Conservation (phyloP, 2,113 vertebrate genomes). For the Syngnathus floridae region DNA sequence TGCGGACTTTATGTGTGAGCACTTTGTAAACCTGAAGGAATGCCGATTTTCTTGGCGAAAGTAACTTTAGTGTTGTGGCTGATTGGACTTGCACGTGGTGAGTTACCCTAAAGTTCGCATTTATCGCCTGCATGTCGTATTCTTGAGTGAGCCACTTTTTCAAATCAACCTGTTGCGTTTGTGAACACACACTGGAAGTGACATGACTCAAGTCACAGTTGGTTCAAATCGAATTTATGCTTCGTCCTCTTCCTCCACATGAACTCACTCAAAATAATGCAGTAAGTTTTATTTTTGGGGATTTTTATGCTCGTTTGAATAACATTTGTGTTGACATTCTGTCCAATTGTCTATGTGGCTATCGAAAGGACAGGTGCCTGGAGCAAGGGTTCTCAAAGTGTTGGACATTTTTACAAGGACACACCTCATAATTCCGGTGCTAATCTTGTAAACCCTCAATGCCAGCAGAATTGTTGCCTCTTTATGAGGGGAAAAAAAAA, state of each 20-base stretch:
- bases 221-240: background rate
- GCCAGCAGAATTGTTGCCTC: too few relatives aligned
- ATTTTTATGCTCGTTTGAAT: background rate
- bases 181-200: background rate
- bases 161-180: background rate
- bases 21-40: conserved; percentile 67
- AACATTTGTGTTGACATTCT: background rate
- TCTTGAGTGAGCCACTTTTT: too few relatives aligned
- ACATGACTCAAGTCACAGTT: background rate
- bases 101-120: conserved; percentile 18
- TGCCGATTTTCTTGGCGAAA: conserved; percentile 68
- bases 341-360: background rate
- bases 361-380: background rate
- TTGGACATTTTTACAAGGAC: background rate
- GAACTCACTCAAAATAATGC: too few relatives aligned
- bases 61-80: conserved; percentile 66
- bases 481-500: too few relatives aligned
- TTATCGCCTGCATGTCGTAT: too few relatives aligned
- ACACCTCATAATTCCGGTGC: too few relatives aligned
- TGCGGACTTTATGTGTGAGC: conserved; percentile 58
- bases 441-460: too few relatives aligned
- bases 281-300: background rate
- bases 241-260: background rate
- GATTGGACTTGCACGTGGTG: conserved; percentile 65
- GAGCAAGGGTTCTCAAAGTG: background rate